Base-by-base conservation (phyloP, 2,113 vertebrate genomes). In the Vombatus ursinus region DNA sequence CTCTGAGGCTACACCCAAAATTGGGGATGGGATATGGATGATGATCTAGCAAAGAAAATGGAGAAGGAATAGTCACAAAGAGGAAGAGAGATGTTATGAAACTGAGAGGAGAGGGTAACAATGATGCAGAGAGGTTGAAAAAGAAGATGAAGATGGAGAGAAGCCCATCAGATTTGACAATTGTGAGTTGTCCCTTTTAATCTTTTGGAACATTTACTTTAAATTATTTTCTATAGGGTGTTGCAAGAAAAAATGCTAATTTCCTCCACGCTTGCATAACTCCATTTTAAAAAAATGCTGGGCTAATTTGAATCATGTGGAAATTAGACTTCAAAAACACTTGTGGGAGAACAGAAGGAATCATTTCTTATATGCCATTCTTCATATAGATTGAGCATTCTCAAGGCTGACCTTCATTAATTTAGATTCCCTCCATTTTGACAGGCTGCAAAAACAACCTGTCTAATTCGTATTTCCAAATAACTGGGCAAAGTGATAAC, bases 391-490 rank as follows among this genome's bases (percentile, higher is more conserved):
- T 52, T n/a, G 61, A 92, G 23, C 7, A 48, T 92, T 94, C 31
- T 95, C 2, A 31, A 44, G 92, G 53, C 51, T 94, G 50, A 95
- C 77, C 6, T 49, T 90, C 26, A 93, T 90, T 90, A 23, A 37
- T 4, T 51, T 93, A 51, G 22, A n/a, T 84, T 84, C 49, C 44
- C 44, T 95, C 22, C 89, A 89, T 61, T 51, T 92, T 50, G 31
- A 52, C 6, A 49, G 31, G 5, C 89, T 90, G 51, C 25, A 92
- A 84, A 96, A 94, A 61, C 61, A 94, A 50, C 50, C 26, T 52
- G 51, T 89, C 57, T 48, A 92, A 23, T 52, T 96, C 52, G 51
- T 5, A 37, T 77, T 92, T 95, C 92, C n/a, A 50, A 84, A 89
- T 25, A 52, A 77, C 51, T 44, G 92, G n/a, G 37, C 31, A 91